These are phyloP conservation scores for Neodiprion fabricii DNA, from an alignment of 1,140 invertebrate genomes.

Conservation along the genomic window DNA sequence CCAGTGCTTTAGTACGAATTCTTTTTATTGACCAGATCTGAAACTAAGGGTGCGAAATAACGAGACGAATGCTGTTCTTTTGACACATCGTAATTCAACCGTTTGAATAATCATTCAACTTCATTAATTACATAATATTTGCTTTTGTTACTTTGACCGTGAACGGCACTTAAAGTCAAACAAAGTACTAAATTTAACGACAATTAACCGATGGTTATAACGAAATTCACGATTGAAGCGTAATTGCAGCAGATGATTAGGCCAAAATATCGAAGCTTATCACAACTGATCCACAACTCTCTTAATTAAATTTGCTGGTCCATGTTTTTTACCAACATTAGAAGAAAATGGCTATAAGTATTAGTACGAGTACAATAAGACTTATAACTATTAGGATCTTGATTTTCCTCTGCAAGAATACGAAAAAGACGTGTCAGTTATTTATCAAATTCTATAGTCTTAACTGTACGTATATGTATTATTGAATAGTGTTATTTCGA, in stretches of 20 bases:
- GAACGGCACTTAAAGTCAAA: too few species aligned
- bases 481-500: not conserved
- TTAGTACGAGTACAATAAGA: conserved; percentile 45
- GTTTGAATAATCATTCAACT: too few species aligned
- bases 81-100: too few species aligned
- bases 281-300: not conserved
- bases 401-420: conserved; percentile 56
- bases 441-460: not conserved
- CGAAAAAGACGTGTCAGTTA: conserved; percentile 15
- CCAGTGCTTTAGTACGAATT: not conserved
- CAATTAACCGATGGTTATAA: too few species aligned
- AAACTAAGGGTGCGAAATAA: too few species aligned
- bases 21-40: too few species aligned
- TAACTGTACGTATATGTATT: conserved; percentile 17
- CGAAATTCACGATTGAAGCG: not conserved
- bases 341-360: conserved; percentile 39
- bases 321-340: conserved; percentile 12
- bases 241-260: not conserved
- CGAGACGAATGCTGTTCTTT: too few species aligned
- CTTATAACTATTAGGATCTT: conserved; percentile 43
- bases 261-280: not conserved
- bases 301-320: not conserved
- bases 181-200: too few species aligned
- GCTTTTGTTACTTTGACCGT: too few species aligned
- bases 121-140: too few species aligned